phyloP scores from a whole-genome alignment of 2,888 invertebrate genomes.

The Spisula solida region DNA sequence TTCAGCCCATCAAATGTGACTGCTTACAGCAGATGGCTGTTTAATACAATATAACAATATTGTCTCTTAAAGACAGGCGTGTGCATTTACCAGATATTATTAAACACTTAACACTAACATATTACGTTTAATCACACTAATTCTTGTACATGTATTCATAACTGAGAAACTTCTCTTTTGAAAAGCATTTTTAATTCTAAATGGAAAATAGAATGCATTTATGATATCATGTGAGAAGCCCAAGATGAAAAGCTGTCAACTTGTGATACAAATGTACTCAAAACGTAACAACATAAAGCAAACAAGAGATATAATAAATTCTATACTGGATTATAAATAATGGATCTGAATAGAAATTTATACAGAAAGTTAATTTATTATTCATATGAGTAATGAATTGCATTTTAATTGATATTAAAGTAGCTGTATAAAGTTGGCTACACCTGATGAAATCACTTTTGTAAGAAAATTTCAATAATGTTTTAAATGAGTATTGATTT shows the following conservation, averaged over 20 bases:
- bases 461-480: neutral
- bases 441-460: neutral
- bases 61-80: no score
- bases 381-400: neutral
- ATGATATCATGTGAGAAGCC: neutral
- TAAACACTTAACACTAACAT: no score
- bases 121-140: no score
- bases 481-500: constrained; percentile 12
- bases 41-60: no score
- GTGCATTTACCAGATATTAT: no score
- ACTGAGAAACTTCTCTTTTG: neutral
- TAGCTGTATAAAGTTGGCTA: neutral
- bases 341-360: neutral
- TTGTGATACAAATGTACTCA: neutral
- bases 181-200: neutral
- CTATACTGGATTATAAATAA: neutral
- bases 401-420: neutral
- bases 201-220: neutral
- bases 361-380: neutral
- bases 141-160: no score
- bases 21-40: no score
- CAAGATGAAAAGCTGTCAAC: neutral
- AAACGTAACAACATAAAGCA: neutral
- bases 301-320: neutral
- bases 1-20: no score